These are phyloP conservation scores for Mesodorylaimus sp. DNA, from an alignment of 2,888 invertebrate species.

Conservation along the genomic window DNA sequence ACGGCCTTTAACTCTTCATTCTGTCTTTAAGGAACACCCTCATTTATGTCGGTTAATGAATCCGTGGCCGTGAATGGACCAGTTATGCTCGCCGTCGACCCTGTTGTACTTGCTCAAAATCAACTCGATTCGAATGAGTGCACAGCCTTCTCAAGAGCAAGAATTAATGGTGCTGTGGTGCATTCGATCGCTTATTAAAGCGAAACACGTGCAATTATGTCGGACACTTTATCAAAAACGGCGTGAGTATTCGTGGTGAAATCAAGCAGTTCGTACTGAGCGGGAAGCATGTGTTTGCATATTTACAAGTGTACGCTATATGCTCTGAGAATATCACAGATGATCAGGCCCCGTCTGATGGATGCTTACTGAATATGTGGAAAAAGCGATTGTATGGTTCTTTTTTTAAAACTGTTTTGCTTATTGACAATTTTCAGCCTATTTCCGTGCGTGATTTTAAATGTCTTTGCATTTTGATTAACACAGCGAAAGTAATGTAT, in stretches of 20 bases:
- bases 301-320: background rate
- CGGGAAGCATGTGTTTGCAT: background rate
- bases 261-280: background rate
- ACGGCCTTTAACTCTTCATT: too few relatives aligned
- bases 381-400: background rate
- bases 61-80: too few relatives aligned
- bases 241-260: background rate
- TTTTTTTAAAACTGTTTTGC: background rate
- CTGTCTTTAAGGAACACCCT: too few relatives aligned
- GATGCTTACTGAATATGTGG: background rate
- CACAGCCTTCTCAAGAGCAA: background rate
- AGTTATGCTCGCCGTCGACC: too few relatives aligned
- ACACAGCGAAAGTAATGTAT: background rate
- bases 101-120: too few relatives aligned
- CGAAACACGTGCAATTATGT: background rate
- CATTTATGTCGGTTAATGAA: too few relatives aligned
- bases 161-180: background rate
- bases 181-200: background rate
- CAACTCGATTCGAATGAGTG: too few relatives aligned
- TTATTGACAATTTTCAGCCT: background rate
- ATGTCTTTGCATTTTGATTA: background rate
- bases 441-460: background rate
- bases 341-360: background rate
- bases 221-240: background rate
- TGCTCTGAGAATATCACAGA: background rate